Evolutionary conservation across 2,797 vertebrate genomes (phyloP).

Genomic region (Sebastes cheni): DNA sequence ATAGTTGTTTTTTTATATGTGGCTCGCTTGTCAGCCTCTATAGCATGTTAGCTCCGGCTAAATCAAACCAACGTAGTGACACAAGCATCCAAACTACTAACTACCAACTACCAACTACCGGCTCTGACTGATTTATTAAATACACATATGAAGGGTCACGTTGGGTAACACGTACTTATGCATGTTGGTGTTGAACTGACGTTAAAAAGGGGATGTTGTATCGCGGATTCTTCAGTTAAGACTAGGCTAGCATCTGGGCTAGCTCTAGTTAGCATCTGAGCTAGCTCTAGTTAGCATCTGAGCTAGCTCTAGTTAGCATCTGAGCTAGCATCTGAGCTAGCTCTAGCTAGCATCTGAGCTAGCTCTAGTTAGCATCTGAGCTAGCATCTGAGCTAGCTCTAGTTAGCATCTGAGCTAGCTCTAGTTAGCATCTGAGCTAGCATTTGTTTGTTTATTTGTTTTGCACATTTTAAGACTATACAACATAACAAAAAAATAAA

Average conservation of each 20-base stretch:
- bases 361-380: no score
- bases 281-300: no score
- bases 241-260: not conserved
- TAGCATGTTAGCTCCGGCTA: constrained; percentile 29
- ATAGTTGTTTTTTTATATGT: not conserved
- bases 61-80: constrained; percentile 27
- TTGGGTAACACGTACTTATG: not conserved
- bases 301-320: no score
- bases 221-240: constrained; percentile 25
- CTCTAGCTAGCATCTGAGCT: no score
- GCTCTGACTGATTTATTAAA: not conserved
- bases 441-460: no score
- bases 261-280: no score
- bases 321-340: no score
- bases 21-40: not conserved
- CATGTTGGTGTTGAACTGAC: not conserved
- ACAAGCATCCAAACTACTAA: not conserved
- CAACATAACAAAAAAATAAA: no score
- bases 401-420: no score
- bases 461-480: no score
- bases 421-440: not conserved
- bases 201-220: not conserved
- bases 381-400: no score
- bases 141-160: accelerated
- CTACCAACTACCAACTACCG: not conserved